A percentile compares a stretch with the other conserved stretches of the same genome.
phyloP scores from a whole-genome alignment of 2,797 vertebrate genomes.

The Lepidocolaptes lacrymiger region DNA sequence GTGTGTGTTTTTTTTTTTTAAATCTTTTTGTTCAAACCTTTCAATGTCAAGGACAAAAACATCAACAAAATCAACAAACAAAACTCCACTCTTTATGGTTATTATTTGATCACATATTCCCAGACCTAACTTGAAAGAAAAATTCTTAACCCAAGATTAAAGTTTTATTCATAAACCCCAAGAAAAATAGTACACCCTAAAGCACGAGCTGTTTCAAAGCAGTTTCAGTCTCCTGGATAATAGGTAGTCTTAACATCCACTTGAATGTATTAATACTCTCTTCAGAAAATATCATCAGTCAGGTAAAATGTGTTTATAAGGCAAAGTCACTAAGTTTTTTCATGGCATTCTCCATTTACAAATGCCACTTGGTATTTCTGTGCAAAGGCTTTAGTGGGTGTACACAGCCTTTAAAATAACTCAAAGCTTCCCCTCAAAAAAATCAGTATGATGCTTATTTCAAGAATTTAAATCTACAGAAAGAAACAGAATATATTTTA shows the following conservation, averaged over 20 bases:
- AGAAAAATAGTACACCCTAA: background rate
- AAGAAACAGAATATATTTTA: background rate
- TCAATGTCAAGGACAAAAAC: background rate
- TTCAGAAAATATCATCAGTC: slow-evolving; percentile 27
- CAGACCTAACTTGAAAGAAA: background rate
- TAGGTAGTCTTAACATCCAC: background rate
- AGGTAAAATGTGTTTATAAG: slow-evolving; percentile 47
- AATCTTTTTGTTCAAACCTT: background rate
- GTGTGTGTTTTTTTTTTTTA: no score
- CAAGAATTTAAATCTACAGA: background rate
- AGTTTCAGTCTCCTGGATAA: background rate
- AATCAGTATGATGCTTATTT: background rate
- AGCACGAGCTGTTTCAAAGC: background rate
- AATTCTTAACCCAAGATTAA: background rate
- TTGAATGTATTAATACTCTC: background rate
- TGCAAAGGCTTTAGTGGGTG: background rate
- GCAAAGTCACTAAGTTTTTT: slow-evolving; percentile 35
- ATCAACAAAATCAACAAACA: background rate
- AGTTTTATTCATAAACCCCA: background rate
- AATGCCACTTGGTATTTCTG: background rate
- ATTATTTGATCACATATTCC: background rate
- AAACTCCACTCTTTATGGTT: background rate
- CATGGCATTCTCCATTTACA: slow-evolving; percentile 25
- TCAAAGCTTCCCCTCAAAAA: background rate
- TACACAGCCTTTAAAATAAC: slow-evolving; percentile 45